Evolutionary conservation across 2,797 vertebrate species (phyloP), one percentile per base, ranked within the genome.

Genomic region (Peromyscus melanophrys): DNA sequence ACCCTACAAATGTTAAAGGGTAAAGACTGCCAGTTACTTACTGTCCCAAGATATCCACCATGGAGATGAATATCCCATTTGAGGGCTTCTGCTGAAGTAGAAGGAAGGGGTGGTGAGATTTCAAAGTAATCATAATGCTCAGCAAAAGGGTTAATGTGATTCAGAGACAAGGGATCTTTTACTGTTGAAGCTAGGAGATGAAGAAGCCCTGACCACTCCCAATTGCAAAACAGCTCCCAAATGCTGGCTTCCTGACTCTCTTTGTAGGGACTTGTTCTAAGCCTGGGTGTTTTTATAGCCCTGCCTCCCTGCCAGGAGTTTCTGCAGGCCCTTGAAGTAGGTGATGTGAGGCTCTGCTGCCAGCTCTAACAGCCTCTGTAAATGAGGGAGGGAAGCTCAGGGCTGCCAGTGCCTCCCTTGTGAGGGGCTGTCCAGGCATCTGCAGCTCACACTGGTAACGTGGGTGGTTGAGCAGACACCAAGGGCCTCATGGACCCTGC

Each of bases 221-320:
- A 27, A 4, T 57, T 82, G 10, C 49, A 29, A 13, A 43, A 59
- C 29, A 65, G 71, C 49, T 85, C n/a, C 6, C 3, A 6, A 65
- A 63, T 23, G 19, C 10, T n/a, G 83, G 65, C 59, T 73, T 85
- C 76, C 46, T 65, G 27, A 67, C 10, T 85, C 12, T 90, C 12
- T 90, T 67, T 94, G 92, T 27, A 81, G 69, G 40, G 61, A 88
- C 91, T 95, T 96, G 63, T 86, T 88, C 46, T 31, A 57, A 87
- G 71, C 80, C 29, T 31, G 27, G 10, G 1, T 76, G 6, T 92
- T 93, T 92, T 57, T 76, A 89, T n/a, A 55, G 2, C 76, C 61
- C 37, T 82, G 31, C 1, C 8, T 31, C 29, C 73, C 59, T 87
- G 80, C 89, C 59, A 52, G 63, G 11, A 87, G 25, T 97, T 82